Evolutionary conservation across 2,888 invertebrate genomes (phyloP).

Genomic region (Agrochola litura): DNA sequence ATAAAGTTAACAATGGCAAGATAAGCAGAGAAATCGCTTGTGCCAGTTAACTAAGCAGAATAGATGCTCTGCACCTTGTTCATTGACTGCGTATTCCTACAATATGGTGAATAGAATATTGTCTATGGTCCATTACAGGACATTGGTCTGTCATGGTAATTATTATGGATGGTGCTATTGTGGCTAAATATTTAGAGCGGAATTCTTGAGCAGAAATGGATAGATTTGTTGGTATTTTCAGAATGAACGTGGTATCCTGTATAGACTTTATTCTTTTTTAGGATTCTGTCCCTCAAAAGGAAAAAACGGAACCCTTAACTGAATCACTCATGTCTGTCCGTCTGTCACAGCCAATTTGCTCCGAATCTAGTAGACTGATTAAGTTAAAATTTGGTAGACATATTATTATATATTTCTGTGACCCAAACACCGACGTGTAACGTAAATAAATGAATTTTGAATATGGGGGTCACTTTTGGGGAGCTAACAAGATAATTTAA

Average conservation of each 20-base stretch:
- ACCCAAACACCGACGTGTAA: too few relatives aligned
- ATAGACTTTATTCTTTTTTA: too few relatives aligned
- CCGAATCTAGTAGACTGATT: too few relatives aligned
- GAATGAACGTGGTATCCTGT: background rate
- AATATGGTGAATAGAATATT: slow-evolving; percentile 62
- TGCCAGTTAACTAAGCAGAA: slow-evolving; percentile 49
- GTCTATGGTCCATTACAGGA: slow-evolving; percentile 57
- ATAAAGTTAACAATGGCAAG: slow-evolving; percentile 44
- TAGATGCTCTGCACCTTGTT: slow-evolving; percentile 37
- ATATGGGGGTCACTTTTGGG: too few relatives aligned
- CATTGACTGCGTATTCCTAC: slow-evolving; percentile 44
- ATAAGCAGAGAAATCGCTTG: slow-evolving; percentile 62
- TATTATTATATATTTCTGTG: too few relatives aligned
- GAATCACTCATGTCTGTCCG: too few relatives aligned
- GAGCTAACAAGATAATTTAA: too few relatives aligned
- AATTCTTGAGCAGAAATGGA: slow-evolving; percentile 34
- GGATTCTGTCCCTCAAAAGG: too few relatives aligned
- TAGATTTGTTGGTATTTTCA: background rate
- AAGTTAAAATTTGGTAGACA: too few relatives aligned
- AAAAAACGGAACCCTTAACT: too few relatives aligned
- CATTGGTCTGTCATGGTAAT: slow-evolving; percentile 57
- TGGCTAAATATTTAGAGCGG: slow-evolving; percentile 55
- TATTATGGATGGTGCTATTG: slow-evolving; percentile 36
- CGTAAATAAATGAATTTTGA: too few relatives aligned
- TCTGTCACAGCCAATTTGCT: too few relatives aligned